Evolutionary conservation across 2,888 invertebrate genomes (phyloP).

Genomic region (Steinernema hermaphroditum): DNA sequence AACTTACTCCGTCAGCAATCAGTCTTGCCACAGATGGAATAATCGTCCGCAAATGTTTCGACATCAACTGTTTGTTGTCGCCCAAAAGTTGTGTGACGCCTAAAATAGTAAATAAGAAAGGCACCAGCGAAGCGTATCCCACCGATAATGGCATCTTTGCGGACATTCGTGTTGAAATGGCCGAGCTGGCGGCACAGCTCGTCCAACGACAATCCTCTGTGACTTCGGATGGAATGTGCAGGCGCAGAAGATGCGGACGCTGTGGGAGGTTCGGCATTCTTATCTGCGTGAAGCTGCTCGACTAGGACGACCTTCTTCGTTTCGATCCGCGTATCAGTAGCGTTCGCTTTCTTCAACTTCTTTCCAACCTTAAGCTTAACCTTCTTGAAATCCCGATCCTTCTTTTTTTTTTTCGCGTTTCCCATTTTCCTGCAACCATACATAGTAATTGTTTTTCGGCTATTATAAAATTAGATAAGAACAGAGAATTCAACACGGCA

Average conservation of each 20-base stretch:
- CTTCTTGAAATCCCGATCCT: conserved; percentile 55
- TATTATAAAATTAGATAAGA: too few relatives aligned
- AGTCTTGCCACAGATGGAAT: conserved; percentile 34
- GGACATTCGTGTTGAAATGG: conserved; percentile 53
- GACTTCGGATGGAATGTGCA: conserved; percentile 13
- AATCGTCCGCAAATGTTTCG: conserved; percentile 34
- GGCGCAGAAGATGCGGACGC: conserved; percentile 30
- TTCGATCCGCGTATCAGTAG: conserved; percentile 55
- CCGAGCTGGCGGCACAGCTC: conserved; percentile 55
- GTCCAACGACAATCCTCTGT: conserved; percentile 50
- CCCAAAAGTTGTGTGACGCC: conserved; percentile 26
- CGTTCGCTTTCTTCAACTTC: conserved; percentile 51
- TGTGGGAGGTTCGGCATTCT: conserved; percentile 43
- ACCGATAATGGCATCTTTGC: conserved; percentile 40
- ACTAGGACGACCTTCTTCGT: conserved; percentile 40
- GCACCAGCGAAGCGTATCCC: neutral
- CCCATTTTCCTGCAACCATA: conserved; percentile 12
- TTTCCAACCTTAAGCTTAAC: conserved; percentile 59
- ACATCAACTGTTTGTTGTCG: conserved; percentile 29
- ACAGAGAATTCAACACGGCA: too few relatives aligned
- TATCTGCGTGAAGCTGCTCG: conserved; percentile 44
- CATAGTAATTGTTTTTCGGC: too few relatives aligned
- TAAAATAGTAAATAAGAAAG: conserved; percentile 1
- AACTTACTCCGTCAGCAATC: conserved; percentile 33
- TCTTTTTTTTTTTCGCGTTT: conserved; percentile 44